Evolutionary conservation across 1,140 invertebrate genomes (phyloP).

Genomic region (Limonius californicus): DNA sequence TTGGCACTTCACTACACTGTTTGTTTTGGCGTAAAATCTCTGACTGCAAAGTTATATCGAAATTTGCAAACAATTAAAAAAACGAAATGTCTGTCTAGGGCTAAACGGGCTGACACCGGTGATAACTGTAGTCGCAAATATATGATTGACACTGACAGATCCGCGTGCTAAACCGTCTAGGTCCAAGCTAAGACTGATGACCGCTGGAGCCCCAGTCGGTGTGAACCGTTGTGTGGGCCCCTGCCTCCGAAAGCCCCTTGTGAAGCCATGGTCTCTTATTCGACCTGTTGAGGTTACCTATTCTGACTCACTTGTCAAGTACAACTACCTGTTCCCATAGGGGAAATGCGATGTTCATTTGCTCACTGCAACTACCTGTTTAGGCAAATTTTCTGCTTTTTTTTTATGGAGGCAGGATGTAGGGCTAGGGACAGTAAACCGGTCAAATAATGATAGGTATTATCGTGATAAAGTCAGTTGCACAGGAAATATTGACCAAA

Average conservation of each 20-base stretch:
- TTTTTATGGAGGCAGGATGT: background rate
- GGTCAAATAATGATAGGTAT: too few relatives aligned
- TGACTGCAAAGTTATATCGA: too few relatives aligned
- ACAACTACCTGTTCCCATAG: slow-evolving; percentile 20
- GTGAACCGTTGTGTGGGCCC: slow-evolving; percentile 44
- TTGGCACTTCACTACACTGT: slow-evolving; percentile 6
- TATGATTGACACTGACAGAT: slow-evolving; percentile 7
- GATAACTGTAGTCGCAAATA: background rate
- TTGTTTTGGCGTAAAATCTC: too few relatives aligned
- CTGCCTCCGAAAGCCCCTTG: slow-evolving; percentile 24
- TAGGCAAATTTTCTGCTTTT: background rate
- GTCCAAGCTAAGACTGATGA: slow-evolving; percentile 43
- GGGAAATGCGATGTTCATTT: slow-evolving; percentile 6
- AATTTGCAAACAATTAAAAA: too few relatives aligned
- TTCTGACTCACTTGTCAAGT: slow-evolving; percentile 37
- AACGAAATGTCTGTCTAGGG: too few relatives aligned
- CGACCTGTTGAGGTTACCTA: slow-evolving; percentile 43
- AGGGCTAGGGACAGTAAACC: background rate
- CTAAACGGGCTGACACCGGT: background rate
- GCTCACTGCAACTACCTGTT: background rate
- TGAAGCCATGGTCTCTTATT: slow-evolving; percentile 19
- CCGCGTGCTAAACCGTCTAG: slow-evolving; percentile 29
- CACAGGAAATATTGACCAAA: too few relatives aligned
- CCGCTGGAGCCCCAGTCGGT: slow-evolving; percentile 22
- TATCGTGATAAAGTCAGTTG: too few relatives aligned